Evolutionary conservation across 2,888 invertebrate species (phyloP).

Genomic region (Caenorhabditis drosophilae): DNA sequence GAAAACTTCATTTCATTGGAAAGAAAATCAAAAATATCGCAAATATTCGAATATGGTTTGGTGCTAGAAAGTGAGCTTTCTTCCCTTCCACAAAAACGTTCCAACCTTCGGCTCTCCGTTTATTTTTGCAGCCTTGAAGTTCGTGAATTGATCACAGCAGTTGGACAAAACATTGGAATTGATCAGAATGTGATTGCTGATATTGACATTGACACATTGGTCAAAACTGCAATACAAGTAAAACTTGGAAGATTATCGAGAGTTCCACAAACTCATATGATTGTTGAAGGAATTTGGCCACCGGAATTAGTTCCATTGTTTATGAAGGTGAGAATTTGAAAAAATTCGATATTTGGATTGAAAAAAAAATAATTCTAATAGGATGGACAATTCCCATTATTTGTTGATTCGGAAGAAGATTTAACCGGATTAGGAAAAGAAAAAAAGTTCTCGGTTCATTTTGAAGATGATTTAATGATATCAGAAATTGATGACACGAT

Average conservation of each 20-base stretch:
- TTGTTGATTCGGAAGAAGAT: conserved; percentile 61
- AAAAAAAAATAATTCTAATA: conserved; percentile 21
- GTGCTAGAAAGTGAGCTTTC: conserved; percentile 56
- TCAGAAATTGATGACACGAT: conserved; percentile 34
- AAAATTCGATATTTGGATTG: background rate
- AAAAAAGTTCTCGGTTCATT: conserved; percentile 33
- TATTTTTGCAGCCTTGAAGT: conserved; percentile 56
- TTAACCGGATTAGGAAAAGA: conserved; percentile 25
- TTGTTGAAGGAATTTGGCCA: conserved; percentile 65
- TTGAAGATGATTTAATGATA: conserved; percentile 35
- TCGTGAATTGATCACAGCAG: conserved; percentile 60
- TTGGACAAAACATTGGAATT: conserved; percentile 66
- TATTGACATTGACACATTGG: conserved; percentile 62
- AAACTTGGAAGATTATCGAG: conserved; percentile 61
- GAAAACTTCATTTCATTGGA: conserved; percentile 64
- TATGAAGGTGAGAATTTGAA: conserved; percentile 47
- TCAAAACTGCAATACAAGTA: conserved; percentile 66
- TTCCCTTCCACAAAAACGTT: background rate
- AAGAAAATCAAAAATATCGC: conserved; percentile 60
- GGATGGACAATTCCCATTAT: conserved; percentile 63
- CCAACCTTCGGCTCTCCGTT: background rate
- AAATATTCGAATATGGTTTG: conserved; percentile 65
- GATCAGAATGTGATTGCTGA: conserved; percentile 59
- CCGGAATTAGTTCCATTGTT: conserved; percentile 65
- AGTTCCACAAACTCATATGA: conserved; percentile 63